phyloP scores from a whole-genome alignment of 2,113 vertebrate species.

The Triplophysa tibetana region DNA sequence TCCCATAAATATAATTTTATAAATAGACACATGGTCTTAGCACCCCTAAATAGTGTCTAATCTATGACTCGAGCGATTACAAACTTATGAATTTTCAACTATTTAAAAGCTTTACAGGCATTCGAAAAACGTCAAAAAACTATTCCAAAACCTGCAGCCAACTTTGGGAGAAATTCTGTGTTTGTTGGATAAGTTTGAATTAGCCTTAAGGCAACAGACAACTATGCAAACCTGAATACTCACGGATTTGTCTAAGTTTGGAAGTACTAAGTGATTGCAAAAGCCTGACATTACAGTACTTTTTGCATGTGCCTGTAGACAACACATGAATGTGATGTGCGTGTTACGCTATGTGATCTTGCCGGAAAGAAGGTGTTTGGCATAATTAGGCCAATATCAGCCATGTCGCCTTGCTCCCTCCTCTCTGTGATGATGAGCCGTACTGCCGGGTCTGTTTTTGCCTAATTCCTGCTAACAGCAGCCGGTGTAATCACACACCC shows the following conservation, averaged over 20 bases:
- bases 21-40: too few species aligned
- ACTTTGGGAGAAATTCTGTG: too few species aligned
- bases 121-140: too few species aligned
- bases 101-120: too few species aligned
- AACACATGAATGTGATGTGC: neutral
- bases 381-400: constrained; percentile 89
- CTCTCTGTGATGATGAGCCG: constrained; percentile 89
- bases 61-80: too few species aligned
- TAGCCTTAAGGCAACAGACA: neutral
- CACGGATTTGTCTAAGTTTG: too few species aligned
- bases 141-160: too few species aligned
- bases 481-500: constrained; percentile 99
- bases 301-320: constrained; percentile 11
- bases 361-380: constrained; percentile 43
- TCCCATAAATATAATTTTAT: too few species aligned
- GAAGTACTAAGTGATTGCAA: neutral
- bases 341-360: constrained; percentile 30
- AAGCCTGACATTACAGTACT: constrained; percentile 2
- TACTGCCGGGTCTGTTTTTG: constrained; percentile 89
- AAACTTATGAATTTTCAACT: too few species aligned
- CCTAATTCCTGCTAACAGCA: constrained; percentile 97
- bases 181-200: too few species aligned
- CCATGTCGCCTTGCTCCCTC: constrained; percentile 84
- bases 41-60: too few species aligned
- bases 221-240: neutral